A percentile compares a stretch with the other conserved stretches of the same genome.
These are phyloP conservation scores for Perodicticus potto DNA, from an alignment of 2,797 vertebrate species.

Conservation along the genomic window DNA sequence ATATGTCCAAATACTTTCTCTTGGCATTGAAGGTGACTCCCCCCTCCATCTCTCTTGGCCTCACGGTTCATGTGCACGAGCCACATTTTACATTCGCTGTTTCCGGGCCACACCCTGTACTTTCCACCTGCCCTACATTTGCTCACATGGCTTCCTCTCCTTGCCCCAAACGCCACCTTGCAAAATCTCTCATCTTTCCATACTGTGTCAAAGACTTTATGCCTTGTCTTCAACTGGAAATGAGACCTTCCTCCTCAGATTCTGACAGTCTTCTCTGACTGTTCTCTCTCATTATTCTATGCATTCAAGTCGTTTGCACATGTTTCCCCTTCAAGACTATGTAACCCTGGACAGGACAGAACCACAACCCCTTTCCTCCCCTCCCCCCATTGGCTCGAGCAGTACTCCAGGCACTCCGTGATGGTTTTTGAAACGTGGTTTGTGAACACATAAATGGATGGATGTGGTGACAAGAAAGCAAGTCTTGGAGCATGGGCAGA, in stretches of 20 bases:
- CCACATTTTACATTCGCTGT: not conserved
- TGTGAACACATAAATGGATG: not conserved
- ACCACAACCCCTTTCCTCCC: not conserved
- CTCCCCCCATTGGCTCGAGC: not conserved
- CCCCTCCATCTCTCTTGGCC: not conserved
- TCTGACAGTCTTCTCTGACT: not conserved
- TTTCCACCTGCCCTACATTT: not conserved
- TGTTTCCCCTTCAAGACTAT: not conserved
- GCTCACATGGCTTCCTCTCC: not conserved
- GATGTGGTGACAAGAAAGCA: not conserved
- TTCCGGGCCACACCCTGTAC: not conserved
- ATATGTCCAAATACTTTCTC: not conserved
- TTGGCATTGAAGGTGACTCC: not conserved
- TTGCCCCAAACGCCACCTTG: not conserved
- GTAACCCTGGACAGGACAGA: not conserved
- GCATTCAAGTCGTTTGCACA: not conserved
- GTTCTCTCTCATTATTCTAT: not conserved
- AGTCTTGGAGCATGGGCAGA: not conserved
- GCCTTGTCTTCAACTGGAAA: not conserved
- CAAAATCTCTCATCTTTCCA: not conserved
- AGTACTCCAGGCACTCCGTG: not conserved
- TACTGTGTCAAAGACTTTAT: not conserved
- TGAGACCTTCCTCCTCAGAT: not conserved
- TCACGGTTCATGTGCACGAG: not conserved
- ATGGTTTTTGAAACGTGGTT: not conserved